Percentiles rank a stretch among this genome's conserved stretches.
Evolutionary conservation across 37 sponge, comb jelly and placozoan species (phyloP).

Genomic region (Aplysina aerophoba): DNA sequence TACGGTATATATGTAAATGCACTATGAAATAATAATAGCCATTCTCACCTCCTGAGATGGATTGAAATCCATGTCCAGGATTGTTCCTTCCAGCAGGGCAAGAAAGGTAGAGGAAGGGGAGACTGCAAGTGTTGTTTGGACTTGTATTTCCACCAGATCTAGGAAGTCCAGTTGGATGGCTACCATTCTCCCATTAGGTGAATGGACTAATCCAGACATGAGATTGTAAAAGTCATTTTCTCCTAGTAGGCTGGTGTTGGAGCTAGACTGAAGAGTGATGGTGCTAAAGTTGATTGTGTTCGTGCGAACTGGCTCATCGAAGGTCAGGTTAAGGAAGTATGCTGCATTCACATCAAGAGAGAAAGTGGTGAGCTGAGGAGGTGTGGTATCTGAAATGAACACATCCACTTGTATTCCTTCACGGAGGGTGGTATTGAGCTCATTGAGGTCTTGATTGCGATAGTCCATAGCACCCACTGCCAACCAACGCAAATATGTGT

Average conservation of each 20-base stretch:
- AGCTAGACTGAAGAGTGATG: slow-evolving; percentile 69
- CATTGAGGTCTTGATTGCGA: slow-evolving; percentile 44
- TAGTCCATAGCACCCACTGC: slow-evolving; percentile 55
- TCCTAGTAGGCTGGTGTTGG: slow-evolving; percentile 23
- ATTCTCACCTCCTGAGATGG: slow-evolving; percentile 47
- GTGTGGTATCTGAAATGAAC: slow-evolving; percentile 79
- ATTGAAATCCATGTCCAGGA: slow-evolving; percentile 71
- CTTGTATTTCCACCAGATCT: slow-evolving; percentile 75
- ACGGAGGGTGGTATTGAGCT: slow-evolving; percentile 46
- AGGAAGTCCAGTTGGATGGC: slow-evolving; percentile 58
- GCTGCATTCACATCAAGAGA: slow-evolving; percentile 68
- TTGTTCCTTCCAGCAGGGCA: slow-evolving; percentile 44
- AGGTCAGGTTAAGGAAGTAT: slow-evolving; percentile 54
- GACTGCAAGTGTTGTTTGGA: slow-evolving; percentile 41
- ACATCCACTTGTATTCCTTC: slow-evolving; percentile 48
- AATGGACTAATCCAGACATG: slow-evolving; percentile 58
- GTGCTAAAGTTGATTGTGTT: slow-evolving; percentile 36
- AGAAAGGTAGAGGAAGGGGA: slow-evolving; percentile 44
- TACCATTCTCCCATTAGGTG: slow-evolving; percentile 48
- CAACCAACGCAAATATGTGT: slow-evolving; percentile 72
- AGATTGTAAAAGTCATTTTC: slow-evolving; percentile 55
- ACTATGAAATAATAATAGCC: too few relatives aligned
- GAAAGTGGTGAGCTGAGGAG: slow-evolving; percentile 61
- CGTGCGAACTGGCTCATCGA: slow-evolving; percentile 81
- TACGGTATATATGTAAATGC: too few relatives aligned